Evolutionary conservation across 2,113 vertebrate genomes (phyloP), one percentile per base, ranked within the genome.

Genomic region (Anarhynchus alexandrinus): DNA sequence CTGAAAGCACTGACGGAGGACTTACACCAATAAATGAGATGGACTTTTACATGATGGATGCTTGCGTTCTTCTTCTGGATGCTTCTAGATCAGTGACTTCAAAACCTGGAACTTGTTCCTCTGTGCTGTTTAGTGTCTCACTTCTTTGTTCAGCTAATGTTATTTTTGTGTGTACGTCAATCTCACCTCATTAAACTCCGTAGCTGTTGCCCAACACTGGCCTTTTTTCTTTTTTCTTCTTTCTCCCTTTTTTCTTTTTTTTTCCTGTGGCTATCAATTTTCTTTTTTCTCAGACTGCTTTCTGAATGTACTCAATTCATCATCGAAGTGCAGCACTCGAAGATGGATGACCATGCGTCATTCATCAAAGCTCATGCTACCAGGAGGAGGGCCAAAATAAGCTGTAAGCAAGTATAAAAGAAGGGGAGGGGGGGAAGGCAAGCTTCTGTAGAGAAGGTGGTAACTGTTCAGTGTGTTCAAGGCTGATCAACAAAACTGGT

Each of bases 301-400:
- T 71, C 88, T 85, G 90, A 89, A 92, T 82, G 85, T 87, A 82
- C 82, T 90, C 93, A 14, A 96, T 97, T 79, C 86, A 97, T 98
- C 97, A 97, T 87, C 1, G 1, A 55, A 74, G 72, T 11, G 12
- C 86, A 11, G 84, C 59, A 5, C 69, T 81, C 0, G 57, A 81
- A 94, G 95, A 97, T 94, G 95, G 94, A 93, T 96, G 96, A 79
- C 91, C 57, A 18, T 36, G 20, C 16, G 45, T 92, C 91, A 91
- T 93, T 97, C 88, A 80, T 82, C 97, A 93, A 49, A 93, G 82
- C 94, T 87, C 52, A 6, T 23, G 49, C 90, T 65, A 38, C 57
- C 69, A 82, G 80, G 64, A 86, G 80, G 72, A 1, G 43, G 93
- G 70, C 94, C 70, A 72, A 72, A 97, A 86, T 51, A 52, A 90